phyloP scores from a whole-genome alignment of 2,797 vertebrate genomes.

The Acanthiza pusilla region DNA sequence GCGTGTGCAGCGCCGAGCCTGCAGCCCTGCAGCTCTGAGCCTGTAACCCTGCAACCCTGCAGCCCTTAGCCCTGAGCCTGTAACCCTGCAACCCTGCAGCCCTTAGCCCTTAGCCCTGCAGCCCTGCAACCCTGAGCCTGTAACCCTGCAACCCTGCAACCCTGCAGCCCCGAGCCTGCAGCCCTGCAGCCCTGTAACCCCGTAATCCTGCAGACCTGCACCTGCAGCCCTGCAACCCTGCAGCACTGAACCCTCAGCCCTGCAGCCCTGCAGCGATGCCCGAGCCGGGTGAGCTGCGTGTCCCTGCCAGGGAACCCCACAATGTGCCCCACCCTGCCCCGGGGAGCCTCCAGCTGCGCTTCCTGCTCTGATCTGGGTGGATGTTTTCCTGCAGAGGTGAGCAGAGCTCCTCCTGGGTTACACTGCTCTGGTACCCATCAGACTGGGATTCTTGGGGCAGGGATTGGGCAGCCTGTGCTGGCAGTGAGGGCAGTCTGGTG shows the following conservation, averaged over 20 bases:
- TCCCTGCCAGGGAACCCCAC: fast-evolving
- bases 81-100: too few species aligned
- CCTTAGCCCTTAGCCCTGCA: too few species aligned
- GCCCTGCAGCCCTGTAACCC: too few species aligned
- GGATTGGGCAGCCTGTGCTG: fast-evolving
- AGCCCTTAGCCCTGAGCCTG: too few species aligned
- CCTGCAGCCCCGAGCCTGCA: too few species aligned
- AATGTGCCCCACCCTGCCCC: fast-evolving
- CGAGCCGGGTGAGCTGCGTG: fast-evolving
- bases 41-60: too few species aligned
- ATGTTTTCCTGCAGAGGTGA: neutral
- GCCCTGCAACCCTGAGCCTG: too few species aligned
- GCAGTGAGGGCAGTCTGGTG: fast-evolving
- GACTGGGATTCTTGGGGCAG: neutral
- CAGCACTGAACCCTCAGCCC: too few species aligned
- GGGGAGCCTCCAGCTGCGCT: fast-evolving
- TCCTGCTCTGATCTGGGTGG: neutral
- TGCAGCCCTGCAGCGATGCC: neutral
- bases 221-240: too few species aligned
- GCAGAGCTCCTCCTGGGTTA: neutral
- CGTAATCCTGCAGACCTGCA: too few species aligned
- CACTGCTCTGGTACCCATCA: neutral
- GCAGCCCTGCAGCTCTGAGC: fast-evolving
- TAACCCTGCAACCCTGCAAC: too few species aligned
- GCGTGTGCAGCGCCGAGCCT: neutral